Percentiles rank a stretch among this genome's conserved stretches.
Conservation (phyloP, 2,113 vertebrate species). For the Coturnix japonica region DNA sequence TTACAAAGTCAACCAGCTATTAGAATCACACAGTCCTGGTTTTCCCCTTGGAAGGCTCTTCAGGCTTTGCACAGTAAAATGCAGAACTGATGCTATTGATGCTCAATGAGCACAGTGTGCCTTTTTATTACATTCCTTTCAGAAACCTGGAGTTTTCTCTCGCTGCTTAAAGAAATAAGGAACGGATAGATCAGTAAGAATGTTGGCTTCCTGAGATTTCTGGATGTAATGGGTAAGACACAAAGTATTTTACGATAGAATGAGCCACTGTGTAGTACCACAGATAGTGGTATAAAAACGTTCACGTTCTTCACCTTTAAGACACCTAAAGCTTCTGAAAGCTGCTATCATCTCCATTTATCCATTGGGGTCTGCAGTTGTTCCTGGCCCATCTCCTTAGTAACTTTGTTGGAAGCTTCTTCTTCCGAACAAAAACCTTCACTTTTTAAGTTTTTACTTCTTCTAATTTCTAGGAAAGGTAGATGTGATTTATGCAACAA, state of each 20-base stretch:
- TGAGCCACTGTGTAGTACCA: not conserved
- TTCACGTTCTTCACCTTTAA: not conserved
- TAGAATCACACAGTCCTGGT: not conserved
- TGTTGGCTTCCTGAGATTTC: not conserved
- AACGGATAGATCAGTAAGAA: not conserved
- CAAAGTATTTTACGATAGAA: not conserved
- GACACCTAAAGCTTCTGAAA: not conserved
- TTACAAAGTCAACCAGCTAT: not conserved
- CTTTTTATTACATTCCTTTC: not conserved
- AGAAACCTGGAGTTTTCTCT: not conserved
- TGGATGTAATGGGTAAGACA: not conserved
- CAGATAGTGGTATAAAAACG: not conserved
- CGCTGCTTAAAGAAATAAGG: not conserved
- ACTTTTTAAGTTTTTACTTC: not conserved
- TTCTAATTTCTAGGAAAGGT: not conserved
- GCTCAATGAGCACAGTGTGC: not conserved
- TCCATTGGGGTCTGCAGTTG: not conserved
- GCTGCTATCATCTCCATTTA: not conserved
- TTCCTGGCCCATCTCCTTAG: not conserved
- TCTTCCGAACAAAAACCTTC: not conserved
- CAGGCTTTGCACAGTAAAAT: not conserved
- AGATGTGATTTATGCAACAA: slow-evolving; percentile 17
- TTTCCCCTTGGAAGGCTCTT: not conserved
- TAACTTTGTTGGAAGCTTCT: slow-evolving; percentile 1
- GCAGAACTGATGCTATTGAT: not conserved